Evolutionary conservation across 1,140 invertebrate genomes (phyloP).

Genomic region (Cylas formicarius): DNA sequence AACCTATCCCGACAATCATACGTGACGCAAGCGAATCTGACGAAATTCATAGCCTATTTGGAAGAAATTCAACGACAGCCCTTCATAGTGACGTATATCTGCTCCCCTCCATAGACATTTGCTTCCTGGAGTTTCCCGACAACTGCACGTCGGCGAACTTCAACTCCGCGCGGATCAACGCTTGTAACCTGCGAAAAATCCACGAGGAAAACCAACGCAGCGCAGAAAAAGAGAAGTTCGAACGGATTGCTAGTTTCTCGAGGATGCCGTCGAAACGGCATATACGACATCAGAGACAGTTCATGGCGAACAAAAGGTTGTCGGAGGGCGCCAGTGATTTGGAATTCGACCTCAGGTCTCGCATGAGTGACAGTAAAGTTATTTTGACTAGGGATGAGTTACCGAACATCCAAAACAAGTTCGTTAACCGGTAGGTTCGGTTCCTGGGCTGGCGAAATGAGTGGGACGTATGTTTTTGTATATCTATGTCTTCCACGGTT

Average conservation of each 20-base stretch:
- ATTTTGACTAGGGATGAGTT: constrained; percentile 16
- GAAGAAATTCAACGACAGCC: constrained; percentile 35
- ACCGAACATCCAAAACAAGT: constrained; percentile 7
- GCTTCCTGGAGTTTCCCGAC: constrained; percentile 33
- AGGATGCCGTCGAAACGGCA: constrained; percentile 18
- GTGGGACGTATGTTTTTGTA: too few species aligned
- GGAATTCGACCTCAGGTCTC: constrained; percentile 8
- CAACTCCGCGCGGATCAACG: constrained; percentile 22
- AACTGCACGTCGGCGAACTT: constrained; percentile 16
- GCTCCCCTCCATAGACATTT: constrained; percentile 37
- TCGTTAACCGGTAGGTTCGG: too few species aligned
- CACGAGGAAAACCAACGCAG: constrained; percentile 26
- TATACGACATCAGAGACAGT: constrained; percentile 33
- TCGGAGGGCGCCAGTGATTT: constrained; percentile 10
- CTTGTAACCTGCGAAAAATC: constrained; percentile 30
- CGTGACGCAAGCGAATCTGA: constrained; percentile 31
- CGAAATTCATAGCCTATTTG: constrained; percentile 31
- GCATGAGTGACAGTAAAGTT: constrained; percentile 14
- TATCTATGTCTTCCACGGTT: too few species aligned
- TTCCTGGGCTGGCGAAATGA: too few species aligned
- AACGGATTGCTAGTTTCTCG: constrained; percentile 25
- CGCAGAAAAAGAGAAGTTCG: constrained; percentile 24
- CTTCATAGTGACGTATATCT: constrained; percentile 30
- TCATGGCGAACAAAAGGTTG: constrained; percentile 20
- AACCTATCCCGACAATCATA: constrained; percentile 36